Evolutionary conservation across 1,140 invertebrate species (phyloP), one percentile per base, ranked within the genome.

Genomic region (Drosophila pseudoobscura): DNA sequence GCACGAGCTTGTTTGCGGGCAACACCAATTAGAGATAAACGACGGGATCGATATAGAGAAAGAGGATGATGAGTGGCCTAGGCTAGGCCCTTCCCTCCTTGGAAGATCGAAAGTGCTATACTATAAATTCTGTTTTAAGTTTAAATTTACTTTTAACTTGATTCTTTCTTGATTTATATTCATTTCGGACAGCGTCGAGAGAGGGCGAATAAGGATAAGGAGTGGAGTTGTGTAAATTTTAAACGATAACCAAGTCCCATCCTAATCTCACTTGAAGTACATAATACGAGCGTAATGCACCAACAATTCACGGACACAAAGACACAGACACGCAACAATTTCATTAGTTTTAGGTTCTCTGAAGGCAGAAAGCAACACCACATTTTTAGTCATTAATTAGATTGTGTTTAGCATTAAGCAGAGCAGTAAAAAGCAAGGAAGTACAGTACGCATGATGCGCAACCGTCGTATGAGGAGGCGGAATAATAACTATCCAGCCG

Each of bases 311-410:
- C 49, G 46, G 60, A 58, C 24, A 60, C 62, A 26, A 26, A 26
- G 57, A 17, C 20, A 20, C 20, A 52, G 29, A 55, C 41, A 63
- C 47, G 43, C 41, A 52, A 35, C 41, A 75, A 45, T 26, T 80
- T 75, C 62, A 76, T 75, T 83, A 84, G 58, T 56, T 77, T 80
- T 69, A 84, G 57, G 56, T 59, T 55, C 45, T 43, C 43, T 35
- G 76, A 85, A 68, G 70, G 56, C 45, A 46, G 54, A 59, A 8
- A 50, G 35, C 39, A 56, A 29, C 17, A 62, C 11, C 43, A 41
- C 58, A 78, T 51, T 61, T 58, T 85, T 77, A 87, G 78, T 87
- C 77, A 74, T 80, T 84, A 83, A 43, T 78, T 74, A 87, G 68
- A 74, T 70, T 77, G 66, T 82, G 69, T 76, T 60, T 61, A 79